phyloP scores from a whole-genome alignment of 2,113 vertebrate genomes.

The human region GRCh38 chr7:116246001-116246500 shows the following conservation, averaged over 20 bases:
- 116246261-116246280: background rate
- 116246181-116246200: background rate
- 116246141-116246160: background rate
- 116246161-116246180: background rate
- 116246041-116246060: too few species aligned
- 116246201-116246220: background rate
- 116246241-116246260: background rate
- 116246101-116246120: background rate
- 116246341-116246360: background rate
- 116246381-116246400: background rate
- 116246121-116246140: background rate
- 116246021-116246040: too few species aligned
- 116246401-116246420: background rate
- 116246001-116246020: too few species aligned
- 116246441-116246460: background rate
- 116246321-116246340: background rate
- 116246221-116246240: background rate
- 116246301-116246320: background rate
- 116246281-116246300: background rate
- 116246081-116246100: too few species aligned
- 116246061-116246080: too few species aligned
- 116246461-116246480: background rate
- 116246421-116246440: background rate
- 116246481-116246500: background rate
- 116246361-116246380: background rate